Conservation (phyloP, 2,888 invertebrate genomes). For the Macrophya alboannulata region DNA sequence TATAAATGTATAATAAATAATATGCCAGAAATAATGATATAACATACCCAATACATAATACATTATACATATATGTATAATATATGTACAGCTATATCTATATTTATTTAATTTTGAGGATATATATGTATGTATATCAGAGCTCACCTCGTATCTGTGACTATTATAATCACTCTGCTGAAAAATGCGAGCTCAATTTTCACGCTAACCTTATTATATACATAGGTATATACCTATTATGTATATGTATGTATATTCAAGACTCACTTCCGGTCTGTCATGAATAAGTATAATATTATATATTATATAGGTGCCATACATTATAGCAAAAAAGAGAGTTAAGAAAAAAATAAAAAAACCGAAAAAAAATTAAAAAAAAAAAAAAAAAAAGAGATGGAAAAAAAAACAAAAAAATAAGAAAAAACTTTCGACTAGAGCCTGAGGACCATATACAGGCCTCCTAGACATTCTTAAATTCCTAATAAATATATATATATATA, state of each 20-base stretch:
- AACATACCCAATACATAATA: background rate
- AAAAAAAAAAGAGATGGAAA: background rate
- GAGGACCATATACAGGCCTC: conserved; percentile 38
- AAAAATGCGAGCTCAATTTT: conserved; percentile 49
- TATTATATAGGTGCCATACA: background rate
- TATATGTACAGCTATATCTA: background rate
- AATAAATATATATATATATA: conserved; percentile 38
- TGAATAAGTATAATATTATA: conserved; percentile 11
- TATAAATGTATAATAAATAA: background rate
- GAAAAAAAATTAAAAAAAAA: background rate
- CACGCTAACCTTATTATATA: conserved; percentile 43
- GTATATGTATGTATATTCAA: conserved; percentile 6
- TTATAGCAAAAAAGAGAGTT: background rate
- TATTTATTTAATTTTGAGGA: background rate
- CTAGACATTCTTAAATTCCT: conserved; percentile 48
- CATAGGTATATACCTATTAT: background rate
- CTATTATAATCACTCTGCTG: conserved; percentile 46
- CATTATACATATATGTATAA: background rate
- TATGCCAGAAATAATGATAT: background rate
- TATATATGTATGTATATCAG: too few species aligned
- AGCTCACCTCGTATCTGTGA: conserved; percentile 42
- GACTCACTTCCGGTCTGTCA: conserved; percentile 29
- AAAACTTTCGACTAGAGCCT: conserved; percentile 17
- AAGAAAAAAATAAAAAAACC: background rate
- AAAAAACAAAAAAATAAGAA: background rate